Evolutionary conservation across 2,888 invertebrate species (phyloP), one percentile per base, ranked within the genome.

Genomic region (Lepidochrysops patricia): DNA sequence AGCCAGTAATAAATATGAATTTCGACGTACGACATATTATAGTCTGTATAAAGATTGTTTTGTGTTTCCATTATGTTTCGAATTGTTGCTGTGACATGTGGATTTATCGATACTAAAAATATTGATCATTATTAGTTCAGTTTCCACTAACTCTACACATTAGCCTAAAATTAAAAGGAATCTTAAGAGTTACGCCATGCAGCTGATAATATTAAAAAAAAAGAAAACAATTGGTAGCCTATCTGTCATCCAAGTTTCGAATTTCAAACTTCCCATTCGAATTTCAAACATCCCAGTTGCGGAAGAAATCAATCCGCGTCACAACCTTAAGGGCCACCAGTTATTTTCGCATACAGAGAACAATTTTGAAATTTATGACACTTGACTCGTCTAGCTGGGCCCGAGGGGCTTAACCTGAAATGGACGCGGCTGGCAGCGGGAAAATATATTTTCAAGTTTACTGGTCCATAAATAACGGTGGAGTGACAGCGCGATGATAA

Each of bases 391-490:
- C 84, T 84, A 84, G 85, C 76, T 75, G 76, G 80, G 79, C 86
- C 87, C 84, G 80, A 82, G 87, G 84, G 88, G 84, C 78, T 87
- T 85, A 85, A 85, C 85, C 88, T 87, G 86, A 77, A 85, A 87
- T 84, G 85, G 88, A 87, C 86, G 84, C 77, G 80, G 79, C 79
- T 81, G 83, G 75, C 79, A 77, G 76, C 75, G 83, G 81, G 80
- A 87, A 87, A 85, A 88, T 88, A 87, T 87, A 88, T 89, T 86
- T 89, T 80, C 84, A 84, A 86, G 88, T 88, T 88, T 85, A 88
- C 88, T 87, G 84, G 81, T 76, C 80, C 85, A 88, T 88, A 89
- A 89, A 89, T 89, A 88, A 87, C 84, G 69, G 79, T 76, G 77
- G 85, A 88, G 87, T 89, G 88, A 88, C 88, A 83, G 83, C 72